Evolutionary conservation across 2,888 invertebrate species (phyloP).

Genomic region (Agelastica alni): DNA sequence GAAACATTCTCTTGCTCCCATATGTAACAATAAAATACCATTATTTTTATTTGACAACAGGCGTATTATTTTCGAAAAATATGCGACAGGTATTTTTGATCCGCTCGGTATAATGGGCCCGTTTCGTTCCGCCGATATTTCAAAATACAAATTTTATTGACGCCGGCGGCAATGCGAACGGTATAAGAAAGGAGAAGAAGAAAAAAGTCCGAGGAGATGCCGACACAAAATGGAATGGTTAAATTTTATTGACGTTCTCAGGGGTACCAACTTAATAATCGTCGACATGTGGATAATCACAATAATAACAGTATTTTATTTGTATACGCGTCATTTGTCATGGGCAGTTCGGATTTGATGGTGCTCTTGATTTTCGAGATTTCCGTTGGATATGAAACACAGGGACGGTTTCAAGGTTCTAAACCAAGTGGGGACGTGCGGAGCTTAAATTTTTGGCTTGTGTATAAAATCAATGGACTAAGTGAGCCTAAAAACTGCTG

Average conservation of each 20-base stretch:
- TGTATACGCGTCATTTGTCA: slow-evolving; percentile 9
- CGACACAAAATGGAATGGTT: slow-evolving; percentile 6
- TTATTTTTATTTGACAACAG: no score
- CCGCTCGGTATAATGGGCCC: slow-evolving; percentile 2
- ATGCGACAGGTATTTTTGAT: no score
- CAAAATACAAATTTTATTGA: slow-evolving; percentile 18
- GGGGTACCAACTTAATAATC: slow-evolving; percentile 16
- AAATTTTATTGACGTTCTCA: slow-evolving; percentile 10
- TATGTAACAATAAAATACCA: no score
- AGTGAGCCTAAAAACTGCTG: no score
- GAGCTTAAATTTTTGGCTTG: no score
- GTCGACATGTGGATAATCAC: slow-evolving; percentile 18
- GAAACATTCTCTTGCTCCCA: no score
- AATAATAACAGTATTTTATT: slow-evolving; percentile 22
- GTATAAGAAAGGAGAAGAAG: slow-evolving; percentile 1
- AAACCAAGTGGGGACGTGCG: no score
- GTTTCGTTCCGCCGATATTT: slow-evolving; percentile 18
- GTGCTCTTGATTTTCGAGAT: neutral
- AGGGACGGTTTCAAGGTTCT: no score
- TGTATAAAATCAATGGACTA: no score
- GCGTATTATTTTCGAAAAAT: no score
- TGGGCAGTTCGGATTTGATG: slow-evolving; percentile 3
- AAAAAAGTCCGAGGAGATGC: neutral
- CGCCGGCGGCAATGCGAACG: neutral
- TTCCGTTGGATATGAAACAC: neutral